phyloP scores from a whole-genome alignment of 1,140 invertebrate genomes.

The Heliconius congener region DNA sequence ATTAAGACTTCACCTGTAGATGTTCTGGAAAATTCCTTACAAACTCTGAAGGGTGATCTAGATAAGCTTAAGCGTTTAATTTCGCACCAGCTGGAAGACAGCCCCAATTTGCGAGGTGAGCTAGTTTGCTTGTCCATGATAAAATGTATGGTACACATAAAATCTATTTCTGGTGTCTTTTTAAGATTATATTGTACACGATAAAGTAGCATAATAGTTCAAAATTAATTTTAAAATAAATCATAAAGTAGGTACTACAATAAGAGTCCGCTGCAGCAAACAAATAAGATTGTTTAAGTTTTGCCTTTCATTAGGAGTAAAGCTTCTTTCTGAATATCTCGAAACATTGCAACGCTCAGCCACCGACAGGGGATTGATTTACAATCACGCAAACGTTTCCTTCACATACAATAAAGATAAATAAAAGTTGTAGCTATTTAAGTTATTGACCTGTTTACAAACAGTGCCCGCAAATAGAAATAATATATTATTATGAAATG shows the following conservation, averaged over 20 bases:
- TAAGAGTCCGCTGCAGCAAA: background rate
- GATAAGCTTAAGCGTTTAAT: conserved; percentile 48
- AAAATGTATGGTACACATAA: no score
- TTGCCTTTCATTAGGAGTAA: no score
- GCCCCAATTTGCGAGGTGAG: conserved; percentile 35
- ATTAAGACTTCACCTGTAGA: conserved; percentile 48
- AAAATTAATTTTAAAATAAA: no score
- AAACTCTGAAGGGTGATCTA: conserved; percentile 52
- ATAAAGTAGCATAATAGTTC: no score
- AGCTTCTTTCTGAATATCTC: background rate
- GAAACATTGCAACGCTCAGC: background rate
- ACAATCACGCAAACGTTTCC: background rate
- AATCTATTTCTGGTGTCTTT: no score
- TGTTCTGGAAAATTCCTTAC: conserved; percentile 46
- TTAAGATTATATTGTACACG: no score
- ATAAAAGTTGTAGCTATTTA: conserved; percentile 14
- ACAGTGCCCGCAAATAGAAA: conserved; percentile 14
- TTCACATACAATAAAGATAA: background rate
- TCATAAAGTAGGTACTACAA: no score
- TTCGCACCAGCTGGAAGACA: conserved; percentile 25
- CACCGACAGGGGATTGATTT: background rate
- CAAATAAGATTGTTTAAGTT: no score
- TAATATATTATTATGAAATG: background rate
- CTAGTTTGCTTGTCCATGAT: conserved; percentile 1
- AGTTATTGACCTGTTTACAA: conserved; percentile 26